Conservation (phyloP, 2,888 invertebrate genomes). For the Aphelenchoides bicaudatus region DNA sequence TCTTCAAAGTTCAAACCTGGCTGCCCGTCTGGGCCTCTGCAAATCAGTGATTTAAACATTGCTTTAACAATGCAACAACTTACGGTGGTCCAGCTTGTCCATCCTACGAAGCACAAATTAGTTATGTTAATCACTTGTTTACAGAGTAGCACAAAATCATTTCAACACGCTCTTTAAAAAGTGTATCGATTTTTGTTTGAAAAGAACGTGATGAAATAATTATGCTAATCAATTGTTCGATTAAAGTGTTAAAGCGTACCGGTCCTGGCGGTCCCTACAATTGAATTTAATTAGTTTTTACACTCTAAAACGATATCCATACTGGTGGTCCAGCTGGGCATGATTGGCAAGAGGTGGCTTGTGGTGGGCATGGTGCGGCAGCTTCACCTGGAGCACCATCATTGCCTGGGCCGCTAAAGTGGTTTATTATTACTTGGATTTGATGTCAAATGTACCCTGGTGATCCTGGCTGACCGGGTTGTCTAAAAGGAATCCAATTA, state of each 20-base stretch:
- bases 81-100: conserved; percentile 19
- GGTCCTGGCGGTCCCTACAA: conserved; percentile 27
- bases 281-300: conserved; percentile 3
- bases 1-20: too few species aligned
- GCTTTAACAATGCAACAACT: background rate
- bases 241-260: too few species aligned
- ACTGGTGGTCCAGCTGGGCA: conserved; percentile 47
- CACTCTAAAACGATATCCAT: conserved; percentile 6
- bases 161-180: too few species aligned
- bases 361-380: conserved; percentile 38
- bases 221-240: too few species aligned
- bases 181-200: too few species aligned
- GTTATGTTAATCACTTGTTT: too few species aligned
- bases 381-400: conserved; percentile 29
- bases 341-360: conserved; percentile 37
- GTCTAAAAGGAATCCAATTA: conserved; percentile 17
- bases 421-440: background rate
- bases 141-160: too few species aligned
- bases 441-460: conserved; percentile 29
- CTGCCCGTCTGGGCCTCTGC: conserved; percentile 1
- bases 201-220: too few species aligned
- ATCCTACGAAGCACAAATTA: too few species aligned
- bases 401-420: conserved; percentile 18
- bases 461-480: conserved; percentile 39
- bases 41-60: background rate